Conservation (phyloP, 2,888 invertebrate species). For the Crepidodera aurea region DNA sequence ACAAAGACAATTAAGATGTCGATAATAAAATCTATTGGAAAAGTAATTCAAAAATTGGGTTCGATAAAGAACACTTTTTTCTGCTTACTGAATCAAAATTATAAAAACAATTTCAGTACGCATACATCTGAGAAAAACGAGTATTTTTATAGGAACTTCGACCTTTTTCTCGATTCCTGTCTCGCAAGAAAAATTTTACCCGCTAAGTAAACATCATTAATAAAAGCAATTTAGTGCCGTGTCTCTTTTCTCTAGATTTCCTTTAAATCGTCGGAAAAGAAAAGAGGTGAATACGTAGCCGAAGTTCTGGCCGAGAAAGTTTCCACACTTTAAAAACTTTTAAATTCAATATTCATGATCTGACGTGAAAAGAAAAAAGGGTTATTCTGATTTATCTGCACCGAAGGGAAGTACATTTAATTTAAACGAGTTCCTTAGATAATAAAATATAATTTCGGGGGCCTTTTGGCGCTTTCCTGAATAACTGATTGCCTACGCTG, state of each 20-base stretch:
- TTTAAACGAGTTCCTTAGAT: constrained; percentile 44
- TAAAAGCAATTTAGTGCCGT: constrained; percentile 59
- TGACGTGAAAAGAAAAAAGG: constrained; percentile 44
- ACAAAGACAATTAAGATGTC: too few relatives aligned
- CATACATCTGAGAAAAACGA: too few relatives aligned
- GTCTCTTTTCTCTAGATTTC: constrained; percentile 54
- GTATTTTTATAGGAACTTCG: too few relatives aligned
- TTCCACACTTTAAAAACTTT: constrained; percentile 50
- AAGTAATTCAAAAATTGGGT: too few relatives aligned
- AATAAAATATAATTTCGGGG: constrained; percentile 36
- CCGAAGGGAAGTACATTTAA: constrained; percentile 38
- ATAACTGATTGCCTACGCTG: constrained; percentile 9
- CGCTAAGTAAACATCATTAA: constrained; percentile 60
- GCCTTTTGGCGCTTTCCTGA: constrained; percentile 19
- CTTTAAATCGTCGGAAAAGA: constrained; percentile 52
- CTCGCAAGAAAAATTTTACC: constrained; percentile 37
- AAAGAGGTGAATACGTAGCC: constrained; percentile 33
- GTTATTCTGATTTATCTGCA: constrained; percentile 45
- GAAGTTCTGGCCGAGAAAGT: constrained; percentile 42
- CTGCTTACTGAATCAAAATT: too few relatives aligned
- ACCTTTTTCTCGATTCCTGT: constrained; percentile 37
- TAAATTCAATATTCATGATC: constrained; percentile 58
- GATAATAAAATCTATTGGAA: too few relatives aligned
- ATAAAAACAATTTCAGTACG: too few relatives aligned
- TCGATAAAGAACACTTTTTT: too few relatives aligned